Evolutionary conservation across 2,888 invertebrate genomes (phyloP), one percentile per base, ranked within the genome.

Genomic region (Romanomermis culicivorax): DNA sequence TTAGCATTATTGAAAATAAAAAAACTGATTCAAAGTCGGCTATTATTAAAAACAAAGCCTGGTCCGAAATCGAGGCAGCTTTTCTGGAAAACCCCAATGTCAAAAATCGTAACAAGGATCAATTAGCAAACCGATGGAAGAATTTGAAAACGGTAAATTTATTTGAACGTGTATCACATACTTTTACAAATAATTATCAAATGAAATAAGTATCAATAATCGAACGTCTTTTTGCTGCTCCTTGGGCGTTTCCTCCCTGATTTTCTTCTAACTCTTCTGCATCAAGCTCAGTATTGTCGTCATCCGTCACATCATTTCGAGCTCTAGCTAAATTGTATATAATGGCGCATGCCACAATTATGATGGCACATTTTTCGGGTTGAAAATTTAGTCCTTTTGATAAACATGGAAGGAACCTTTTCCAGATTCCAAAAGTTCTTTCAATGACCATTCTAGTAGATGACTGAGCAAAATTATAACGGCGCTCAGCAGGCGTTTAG

Each of bases 391-490:
- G 4, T 25, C 50, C 50, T 11, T 7, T 23, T 25, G n/a, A 7
- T 25, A 50, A 26, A 4, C 7, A n/a, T 7, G 52, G 52, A 7
- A 52, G 43, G 3, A 20, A 25, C 43, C 52, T 45, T 45, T 52
- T 52, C 52, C 36, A 36, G 7, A 45, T 24, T 2, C 52, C 52
- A 52, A 52, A 52, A 3, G 52, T 36, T 36, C 36, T 36, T 36
- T 36, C 36, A 11, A 36, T 36, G 36, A 36, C 36, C 36, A 36
- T 36, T 36, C 36, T 36, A 36, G 36, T 36, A 11, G 36, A 36
- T 36, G 36, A 36, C 7, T 36, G 36, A n/a, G 52, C 48, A 49
- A 11, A 11, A 52, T 52, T 52, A 20, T 52, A 52, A 42, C 52
- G 52, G 7, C 23, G 45, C 17, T 36, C 17, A 14, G 36, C 36